Percentiles rank a stretch among this genome's conserved stretches.
These are phyloP conservation scores for Scalopus aquaticus DNA, from an alignment of 2,113 vertebrate genomes.

Conservation along the genomic window DNA sequence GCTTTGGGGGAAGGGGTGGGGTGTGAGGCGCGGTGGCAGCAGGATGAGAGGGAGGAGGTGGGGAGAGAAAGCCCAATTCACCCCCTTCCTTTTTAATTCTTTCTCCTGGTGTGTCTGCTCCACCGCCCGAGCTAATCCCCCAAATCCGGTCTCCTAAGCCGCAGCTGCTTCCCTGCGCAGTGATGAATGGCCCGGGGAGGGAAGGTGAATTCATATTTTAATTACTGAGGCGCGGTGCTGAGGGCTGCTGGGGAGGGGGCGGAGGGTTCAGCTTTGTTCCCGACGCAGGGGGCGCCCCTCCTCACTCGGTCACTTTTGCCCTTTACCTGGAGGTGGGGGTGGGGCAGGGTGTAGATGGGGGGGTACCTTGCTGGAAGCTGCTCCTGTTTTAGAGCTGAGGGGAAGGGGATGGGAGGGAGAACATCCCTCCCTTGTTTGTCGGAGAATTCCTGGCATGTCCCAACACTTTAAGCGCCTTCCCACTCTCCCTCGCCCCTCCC, in stretches of 20 bases:
- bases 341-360: background rate
- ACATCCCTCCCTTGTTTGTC: background rate
- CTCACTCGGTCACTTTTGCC: slow-evolving; percentile 33
- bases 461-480: slow-evolving; percentile 24
- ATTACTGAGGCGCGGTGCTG: slow-evolving; percentile 75
- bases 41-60: slow-evolving; percentile 67
- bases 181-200: slow-evolving; percentile 64
- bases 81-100: slow-evolving; percentile 77
- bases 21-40: slow-evolving; percentile 41
- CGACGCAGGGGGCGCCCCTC: background rate
- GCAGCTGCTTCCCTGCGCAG: slow-evolving; percentile 73
- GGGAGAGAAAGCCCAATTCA: slow-evolving; percentile 71
- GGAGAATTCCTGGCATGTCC: slow-evolving; percentile 16
- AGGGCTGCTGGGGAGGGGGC: slow-evolving; percentile 55
- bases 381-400: background rate
- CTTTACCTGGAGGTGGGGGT: slow-evolving; percentile 59
- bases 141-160: slow-evolving; percentile 73
- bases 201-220: slow-evolving; percentile 77
- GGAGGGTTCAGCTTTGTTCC: slow-evolving; percentile 45
- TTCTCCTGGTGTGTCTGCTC: slow-evolving; percentile 79
- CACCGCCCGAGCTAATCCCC: slow-evolving; percentile 77
- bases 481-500: background rate
- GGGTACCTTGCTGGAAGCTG: background rate
- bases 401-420: background rate
- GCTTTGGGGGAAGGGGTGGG: slow-evolving; percentile 66